Evolutionary conservation across 1,140 invertebrate species (phyloP).

Genomic region (Amphibalanus amphitrite): DNA sequence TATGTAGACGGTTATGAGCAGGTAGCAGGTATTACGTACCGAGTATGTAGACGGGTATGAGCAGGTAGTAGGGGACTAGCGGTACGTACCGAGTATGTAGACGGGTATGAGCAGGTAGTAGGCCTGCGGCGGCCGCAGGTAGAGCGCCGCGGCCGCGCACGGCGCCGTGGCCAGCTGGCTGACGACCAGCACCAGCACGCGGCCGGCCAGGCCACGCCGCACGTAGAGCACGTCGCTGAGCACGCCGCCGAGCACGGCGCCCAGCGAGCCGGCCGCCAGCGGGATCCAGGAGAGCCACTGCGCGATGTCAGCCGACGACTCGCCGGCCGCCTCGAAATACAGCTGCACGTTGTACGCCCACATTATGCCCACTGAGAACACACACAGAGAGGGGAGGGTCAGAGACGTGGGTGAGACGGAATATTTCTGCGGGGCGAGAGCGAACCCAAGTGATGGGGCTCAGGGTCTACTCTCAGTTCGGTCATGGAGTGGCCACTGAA

Average conservation of each 20-base stretch:
- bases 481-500: too few species aligned
- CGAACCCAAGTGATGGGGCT: too few species aligned
- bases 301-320: constrained; percentile 25
- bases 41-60: neutral
- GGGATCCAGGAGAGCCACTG: constrained; percentile 30
- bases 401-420: too few species aligned
- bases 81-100: neutral
- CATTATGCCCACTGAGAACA: constrained; percentile 25
- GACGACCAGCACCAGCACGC: neutral
- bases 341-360: constrained; percentile 32
- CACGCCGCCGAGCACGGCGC: neutral
- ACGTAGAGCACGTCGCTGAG: neutral
- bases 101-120: neutral
- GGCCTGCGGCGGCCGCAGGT: neutral
- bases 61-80: neutral
- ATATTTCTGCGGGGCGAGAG: too few species aligned
- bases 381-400: too few species aligned
- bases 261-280: constrained; percentile 22
- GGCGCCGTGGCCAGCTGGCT: neutral
- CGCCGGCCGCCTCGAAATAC: constrained; percentile 26
- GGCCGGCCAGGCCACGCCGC: neutral
- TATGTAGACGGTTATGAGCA: too few species aligned
- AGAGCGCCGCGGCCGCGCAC: neutral
- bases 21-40: neutral
- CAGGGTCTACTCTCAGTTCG: too few species aligned